Evolutionary conservation across 2,888 invertebrate genomes (phyloP).

Genomic region (Andrena chrysosceles): DNA sequence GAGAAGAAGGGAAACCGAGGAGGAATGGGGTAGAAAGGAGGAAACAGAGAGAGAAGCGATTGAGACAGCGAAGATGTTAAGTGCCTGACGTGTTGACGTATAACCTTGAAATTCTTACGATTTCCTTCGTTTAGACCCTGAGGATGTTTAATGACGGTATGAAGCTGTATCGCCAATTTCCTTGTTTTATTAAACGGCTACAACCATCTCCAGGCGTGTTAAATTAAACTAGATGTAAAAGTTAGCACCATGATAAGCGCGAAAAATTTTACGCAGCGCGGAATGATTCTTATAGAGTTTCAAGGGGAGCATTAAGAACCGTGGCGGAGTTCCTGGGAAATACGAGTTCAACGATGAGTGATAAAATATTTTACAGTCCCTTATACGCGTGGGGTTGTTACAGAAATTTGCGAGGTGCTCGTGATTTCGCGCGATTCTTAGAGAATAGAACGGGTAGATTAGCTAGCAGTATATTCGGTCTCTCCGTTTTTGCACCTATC

Average conservation of each 20-base stretch:
- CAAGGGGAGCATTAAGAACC: neutral
- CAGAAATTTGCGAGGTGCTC: neutral
- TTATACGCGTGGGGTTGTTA: neutral
- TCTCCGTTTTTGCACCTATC: too few species aligned
- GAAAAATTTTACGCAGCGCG: neutral
- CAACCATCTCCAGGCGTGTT: neutral
- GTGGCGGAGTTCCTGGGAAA: neutral
- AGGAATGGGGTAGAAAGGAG: neutral
- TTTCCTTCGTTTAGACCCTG: slow-evolving; percentile 12
- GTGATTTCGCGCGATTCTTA: neutral
- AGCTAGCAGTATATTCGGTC: too few species aligned
- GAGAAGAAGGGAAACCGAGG: too few species aligned
- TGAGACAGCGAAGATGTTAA: slow-evolving; percentile 37
- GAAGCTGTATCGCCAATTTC: slow-evolving; percentile 6
- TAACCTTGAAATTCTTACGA: slow-evolving; percentile 37
- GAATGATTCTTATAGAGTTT: slow-evolving; percentile 1
- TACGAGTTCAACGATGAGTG: neutral
- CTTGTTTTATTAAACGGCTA: slow-evolving; percentile 19
- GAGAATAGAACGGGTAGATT: neutral
- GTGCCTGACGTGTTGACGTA: slow-evolving; percentile 40
- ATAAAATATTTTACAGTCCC: slow-evolving; percentile 9
- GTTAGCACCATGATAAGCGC: neutral
- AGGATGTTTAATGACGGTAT: slow-evolving; percentile 22
- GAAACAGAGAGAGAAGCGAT: slow-evolving; percentile 6
- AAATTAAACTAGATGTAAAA: neutral